Base-by-base conservation (phyloP, 2,888 invertebrate genomes). In the Mythimna vitellina region DNA sequence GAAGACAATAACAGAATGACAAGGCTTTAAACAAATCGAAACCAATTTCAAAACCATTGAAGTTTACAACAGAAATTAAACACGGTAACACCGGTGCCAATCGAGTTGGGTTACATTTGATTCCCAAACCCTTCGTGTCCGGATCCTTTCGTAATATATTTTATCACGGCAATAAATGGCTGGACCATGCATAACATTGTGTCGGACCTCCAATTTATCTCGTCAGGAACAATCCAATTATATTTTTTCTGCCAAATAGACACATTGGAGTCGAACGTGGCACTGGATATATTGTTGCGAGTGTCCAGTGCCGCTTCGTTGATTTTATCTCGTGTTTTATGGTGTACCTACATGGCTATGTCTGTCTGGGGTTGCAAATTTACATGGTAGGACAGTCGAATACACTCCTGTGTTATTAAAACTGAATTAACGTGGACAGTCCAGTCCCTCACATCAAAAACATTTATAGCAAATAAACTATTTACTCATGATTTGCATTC, bases 171-270 rank as follows among this genome's bases (percentile, higher is more conserved):
- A 87, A 89, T 89, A 89, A 90, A 89, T 88, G 88, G 84, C 86
- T 85, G 88, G 88, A 84, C 86, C 88, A 82, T 87, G 87, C 88
- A 88, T 86, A 88, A 86, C 86, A 87, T 81, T 83, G 88, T 88
- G 88, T 88, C 88, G 83, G 88, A 83, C 86, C 85, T 89, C 89
- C 92, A 93, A 93, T 93, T 93, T 93, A 93, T 93, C 88, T 91
- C 91, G 91, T 90, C 91, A 91, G 92, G 89, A 92, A 92, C 92
- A 92, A 92, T 92, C 93, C 94, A 94, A 94, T 94, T 94, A 94
- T 92, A 92, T 93, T 93, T 93, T 93, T 93, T 92, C 92, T 89
- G 88, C 90, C 90, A 92, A 92, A 93, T 92, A 91, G 92, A 91
- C 91, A 92, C 88, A 88, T 88, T 85, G 83, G 80, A 84, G 78